These are phyloP conservation scores for Metacarcinus magister DNA, from an alignment of 2,888 invertebrate genomes.

Conservation along the genomic window DNA sequence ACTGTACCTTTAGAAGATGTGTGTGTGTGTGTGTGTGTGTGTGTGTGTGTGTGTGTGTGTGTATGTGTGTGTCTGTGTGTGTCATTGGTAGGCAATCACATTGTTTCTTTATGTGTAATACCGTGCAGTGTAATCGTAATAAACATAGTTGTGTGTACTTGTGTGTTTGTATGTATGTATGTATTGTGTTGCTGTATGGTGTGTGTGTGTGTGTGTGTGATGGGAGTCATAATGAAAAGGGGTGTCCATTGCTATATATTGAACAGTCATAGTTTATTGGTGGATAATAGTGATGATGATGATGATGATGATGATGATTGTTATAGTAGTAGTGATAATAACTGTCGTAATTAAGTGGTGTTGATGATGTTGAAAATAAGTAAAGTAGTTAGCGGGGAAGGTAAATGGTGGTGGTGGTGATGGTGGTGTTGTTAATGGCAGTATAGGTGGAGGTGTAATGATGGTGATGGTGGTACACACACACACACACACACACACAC, in stretches of 20 bases:
- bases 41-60: constrained; percentile 41
- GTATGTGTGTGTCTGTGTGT: constrained; percentile 13
- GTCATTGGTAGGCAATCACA: constrained; percentile 16
- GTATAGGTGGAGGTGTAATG: not conserved
- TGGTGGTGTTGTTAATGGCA: not conserved
- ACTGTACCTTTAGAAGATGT: constrained; percentile 38
- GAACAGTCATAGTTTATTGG: too few species aligned
- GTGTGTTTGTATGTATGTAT: not conserved
- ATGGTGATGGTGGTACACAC: not conserved
- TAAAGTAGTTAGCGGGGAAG: too few species aligned
- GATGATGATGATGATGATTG: too few species aligned
- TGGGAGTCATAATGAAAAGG: too few species aligned
- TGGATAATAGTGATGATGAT: too few species aligned
- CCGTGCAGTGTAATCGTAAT: not conserved
- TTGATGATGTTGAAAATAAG: too few species aligned
- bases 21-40: constrained; percentile 31
- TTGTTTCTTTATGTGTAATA: not conserved
- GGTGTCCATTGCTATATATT: too few species aligned
- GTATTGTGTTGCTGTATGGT: not conserved
- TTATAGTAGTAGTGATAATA: too few species aligned
- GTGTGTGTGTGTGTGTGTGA: not conserved
- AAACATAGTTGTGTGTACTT: not conserved
- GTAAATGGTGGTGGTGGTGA: too few species aligned
- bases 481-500: constrained; percentile 26
- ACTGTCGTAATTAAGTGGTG: too few species aligned